Base-by-base conservation (phyloP, 2,113 vertebrate genomes). In the rabbit (Oryctolagus cuniculus) region DNA sequence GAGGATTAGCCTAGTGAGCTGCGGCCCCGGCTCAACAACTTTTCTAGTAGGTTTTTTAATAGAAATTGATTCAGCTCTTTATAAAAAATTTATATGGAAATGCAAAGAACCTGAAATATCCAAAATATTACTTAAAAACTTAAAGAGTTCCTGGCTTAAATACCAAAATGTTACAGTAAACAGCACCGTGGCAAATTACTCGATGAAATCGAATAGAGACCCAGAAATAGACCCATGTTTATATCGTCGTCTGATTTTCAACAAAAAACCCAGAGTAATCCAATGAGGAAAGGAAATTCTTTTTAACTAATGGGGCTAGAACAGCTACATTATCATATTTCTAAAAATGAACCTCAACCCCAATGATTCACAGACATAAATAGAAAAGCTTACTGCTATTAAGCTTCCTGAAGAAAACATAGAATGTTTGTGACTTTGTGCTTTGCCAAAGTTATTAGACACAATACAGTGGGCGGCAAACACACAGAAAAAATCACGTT, bases 111-210 rank as follows among this genome's bases (percentile, higher is more conserved):
- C 80, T 82, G 86, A 70, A 86, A 66, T 94, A 79, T 86, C 12
- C 34, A 82, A 75, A 88, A 25, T 95, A 63, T 78, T 87, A 70
- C 93, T 89, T 61, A 81, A 44, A 96, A 31, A 87, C 36, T 70
- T 86, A 64, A 38, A 44, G 12, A 61, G 13, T 67, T 70, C 49
- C 31, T 67, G 31, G 17, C 74, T 75, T 93, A 49, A 91, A 66
- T 82, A 21, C 69, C 58, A 0, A 77, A 77, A 72, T 21, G 27
- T 31, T 81, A 0, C 29, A 61, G 7, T 88, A 88, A 27, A 79
- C 78, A 66, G n/a, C 29, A 58, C 24, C 25, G 29, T 81, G 69
- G 74, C 24, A 87, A 5, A 36, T 22, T 49, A 24, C 78, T 83
- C 49, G 64, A 0, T 74, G 64, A 24, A 80, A 55, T n/a, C 84